Evolutionary conservation across 2,113 vertebrate species (phyloP).

Genomic region (Phoxinus phoxinus): DNA sequence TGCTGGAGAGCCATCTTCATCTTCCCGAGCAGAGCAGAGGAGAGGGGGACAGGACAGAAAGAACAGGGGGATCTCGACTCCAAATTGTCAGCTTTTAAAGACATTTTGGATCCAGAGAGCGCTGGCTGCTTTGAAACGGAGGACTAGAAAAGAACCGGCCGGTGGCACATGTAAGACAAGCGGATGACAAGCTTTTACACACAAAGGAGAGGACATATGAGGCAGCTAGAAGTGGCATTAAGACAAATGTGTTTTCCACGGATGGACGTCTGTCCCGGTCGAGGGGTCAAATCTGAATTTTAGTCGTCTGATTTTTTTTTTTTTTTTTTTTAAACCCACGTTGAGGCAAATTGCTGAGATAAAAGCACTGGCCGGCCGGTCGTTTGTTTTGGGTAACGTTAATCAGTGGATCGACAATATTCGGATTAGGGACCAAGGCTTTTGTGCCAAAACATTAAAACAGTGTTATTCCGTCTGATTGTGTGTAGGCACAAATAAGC

Average conservation of each 20-base stretch:
- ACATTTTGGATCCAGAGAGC: constrained; percentile 48
- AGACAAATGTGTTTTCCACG: constrained; percentile 10
- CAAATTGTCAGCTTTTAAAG: constrained; percentile 52
- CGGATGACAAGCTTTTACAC: constrained; percentile 47
- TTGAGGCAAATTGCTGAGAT: constrained; percentile 46
- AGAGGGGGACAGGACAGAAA: constrained; percentile 25
- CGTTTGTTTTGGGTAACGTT: constrained; percentile 52
- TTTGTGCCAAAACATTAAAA: constrained; percentile 43
- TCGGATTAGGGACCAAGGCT: constrained; percentile 44
- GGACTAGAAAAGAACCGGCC: constrained; percentile 20
- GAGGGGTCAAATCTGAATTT: constrained; percentile 5
- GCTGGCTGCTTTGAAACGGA: constrained; percentile 23
- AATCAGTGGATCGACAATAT: constrained; percentile 37
- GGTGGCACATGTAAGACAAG: constrained; percentile 44
- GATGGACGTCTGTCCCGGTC: constrained; percentile 19
- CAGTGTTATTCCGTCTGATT: not conserved
- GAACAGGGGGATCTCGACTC: constrained; percentile 54
- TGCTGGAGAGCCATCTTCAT: constrained; percentile 75
- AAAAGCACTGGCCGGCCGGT: constrained; percentile 46
- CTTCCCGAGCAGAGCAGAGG: constrained; percentile 66
- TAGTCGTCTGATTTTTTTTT: not conserved
- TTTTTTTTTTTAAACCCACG: not conserved
- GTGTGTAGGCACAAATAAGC: not conserved
- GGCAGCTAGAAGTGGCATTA: constrained; percentile 29
- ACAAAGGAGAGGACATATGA: constrained; percentile 66